Conservation (phyloP, 30 jellyfish, hydroid and myxozoan species). For the Cassiopea andromeda region DNA sequence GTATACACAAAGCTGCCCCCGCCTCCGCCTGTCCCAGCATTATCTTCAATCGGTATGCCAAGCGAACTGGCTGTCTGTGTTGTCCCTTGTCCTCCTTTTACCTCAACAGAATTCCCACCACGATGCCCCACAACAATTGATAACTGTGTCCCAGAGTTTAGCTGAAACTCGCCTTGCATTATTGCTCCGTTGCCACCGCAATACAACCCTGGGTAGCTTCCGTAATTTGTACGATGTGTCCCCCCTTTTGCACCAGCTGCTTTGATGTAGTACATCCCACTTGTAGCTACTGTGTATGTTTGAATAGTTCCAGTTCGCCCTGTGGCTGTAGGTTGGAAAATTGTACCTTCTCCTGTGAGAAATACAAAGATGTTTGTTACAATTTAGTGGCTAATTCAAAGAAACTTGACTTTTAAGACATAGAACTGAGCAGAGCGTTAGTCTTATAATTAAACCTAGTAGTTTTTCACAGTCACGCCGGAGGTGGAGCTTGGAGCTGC, state of each 20-base stretch:
- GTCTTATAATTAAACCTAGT: too few relatives aligned
- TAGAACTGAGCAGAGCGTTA: too few relatives aligned
- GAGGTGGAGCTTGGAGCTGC: too few relatives aligned
- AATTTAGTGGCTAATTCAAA: too few relatives aligned
- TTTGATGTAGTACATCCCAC: slow-evolving; percentile 41
- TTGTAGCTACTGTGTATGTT: slow-evolving; percentile 19
- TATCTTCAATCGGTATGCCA: slow-evolving; percentile 47
- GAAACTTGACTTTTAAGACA: too few relatives aligned
- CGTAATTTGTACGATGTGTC: slow-evolving; percentile 48
- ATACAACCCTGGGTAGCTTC: slow-evolving; percentile 40
- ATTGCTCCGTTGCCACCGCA: slow-evolving; percentile 75
- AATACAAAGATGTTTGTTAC: not conserved
- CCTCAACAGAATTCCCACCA: slow-evolving; percentile 66
- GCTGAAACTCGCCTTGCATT: slow-evolving; percentile 49
- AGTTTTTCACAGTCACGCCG: too few relatives aligned
- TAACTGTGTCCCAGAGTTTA: slow-evolving; percentile 43
- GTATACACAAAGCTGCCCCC: slow-evolving; percentile 76
- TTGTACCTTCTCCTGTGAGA: slow-evolving; percentile 28
- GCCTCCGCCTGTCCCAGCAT: slow-evolving; percentile 77
- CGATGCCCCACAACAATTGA: slow-evolving; percentile 69
- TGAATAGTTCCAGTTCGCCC: slow-evolving; percentile 61
- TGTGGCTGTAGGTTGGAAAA: slow-evolving; percentile 60
- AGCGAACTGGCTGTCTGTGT: slow-evolving; percentile 58
- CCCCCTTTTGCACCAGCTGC: slow-evolving; percentile 81
- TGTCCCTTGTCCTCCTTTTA: slow-evolving; percentile 56